Percentiles rank a stretch among this genome's conserved stretches.
Evolutionary conservation across 2,888 invertebrate species (phyloP).

Genomic region (Allolobophora icterica): DNA sequence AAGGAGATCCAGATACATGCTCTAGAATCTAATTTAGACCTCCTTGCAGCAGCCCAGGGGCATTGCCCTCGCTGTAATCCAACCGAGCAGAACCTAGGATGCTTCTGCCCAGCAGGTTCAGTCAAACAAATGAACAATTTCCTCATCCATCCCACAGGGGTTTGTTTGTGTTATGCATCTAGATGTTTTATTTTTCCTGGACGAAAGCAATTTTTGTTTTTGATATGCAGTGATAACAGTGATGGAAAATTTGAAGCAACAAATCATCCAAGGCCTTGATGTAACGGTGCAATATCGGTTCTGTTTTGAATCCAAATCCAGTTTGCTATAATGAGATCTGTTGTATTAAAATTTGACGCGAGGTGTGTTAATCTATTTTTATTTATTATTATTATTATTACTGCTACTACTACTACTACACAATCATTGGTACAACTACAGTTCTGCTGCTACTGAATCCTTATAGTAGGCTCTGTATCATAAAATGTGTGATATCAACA

Average conservation of each 20-base stretch:
- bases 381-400: not conserved
- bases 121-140: not conserved
- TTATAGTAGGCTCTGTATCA: too few species aligned
- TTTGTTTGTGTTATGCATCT: not conserved
- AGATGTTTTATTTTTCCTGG: not conserved
- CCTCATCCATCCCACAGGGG: not conserved
- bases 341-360: not conserved
- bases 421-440: not conserved
- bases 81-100: not conserved
- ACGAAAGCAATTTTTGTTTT: not conserved
- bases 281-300: not conserved
- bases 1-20: too few species aligned
- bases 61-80: not conserved
- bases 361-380: not conserved
- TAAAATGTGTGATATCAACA: too few species aligned
- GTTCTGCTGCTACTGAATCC: too few species aligned
- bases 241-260: not conserved
- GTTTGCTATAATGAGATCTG: not conserved
- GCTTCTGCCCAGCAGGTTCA: not conserved
- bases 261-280: not conserved
- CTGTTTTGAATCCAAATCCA: not conserved
- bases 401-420: not conserved
- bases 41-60: not conserved
- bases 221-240: not conserved
- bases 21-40: too few species aligned